Percentiles rank a stretch among this genome's conserved stretches.
Conservation (phyloP, 2,888 invertebrate species). For the Cephalotes varians region DNA sequence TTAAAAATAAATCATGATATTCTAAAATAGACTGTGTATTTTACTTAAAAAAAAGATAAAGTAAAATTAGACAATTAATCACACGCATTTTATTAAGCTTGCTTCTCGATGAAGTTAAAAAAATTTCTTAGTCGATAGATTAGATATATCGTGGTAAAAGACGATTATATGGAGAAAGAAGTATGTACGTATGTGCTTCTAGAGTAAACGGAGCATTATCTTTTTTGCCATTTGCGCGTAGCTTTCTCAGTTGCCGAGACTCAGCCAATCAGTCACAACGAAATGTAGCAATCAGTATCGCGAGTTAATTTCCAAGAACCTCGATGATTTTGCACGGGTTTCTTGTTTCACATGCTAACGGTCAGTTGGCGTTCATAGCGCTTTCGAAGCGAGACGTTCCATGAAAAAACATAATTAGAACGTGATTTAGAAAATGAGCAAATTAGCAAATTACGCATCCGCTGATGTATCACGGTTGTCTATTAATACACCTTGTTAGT, state of each 20-base stretch:
- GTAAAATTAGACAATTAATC: background rate
- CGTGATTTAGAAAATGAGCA: conserved; percentile 47
- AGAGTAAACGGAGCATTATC: conserved; percentile 14
- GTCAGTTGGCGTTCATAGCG: conserved; percentile 53
- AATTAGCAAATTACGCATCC: conserved; percentile 23
- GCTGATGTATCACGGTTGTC: background rate
- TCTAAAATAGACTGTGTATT: background rate
- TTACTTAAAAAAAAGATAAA: background rate
- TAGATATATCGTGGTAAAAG: background rate
- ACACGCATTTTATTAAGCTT: background rate
- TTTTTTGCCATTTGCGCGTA: conserved; percentile 26
- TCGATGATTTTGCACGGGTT: conserved; percentile 52
- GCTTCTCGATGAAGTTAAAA: background rate
- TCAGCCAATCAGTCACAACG: conserved; percentile 33
- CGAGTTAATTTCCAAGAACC: conserved; percentile 36
- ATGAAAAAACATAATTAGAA: conserved; percentile 25
- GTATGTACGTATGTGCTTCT: background rate
- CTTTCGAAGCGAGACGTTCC: conserved; percentile 27
- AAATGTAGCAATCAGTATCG: conserved; percentile 36
- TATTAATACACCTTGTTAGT: conserved; percentile 31
- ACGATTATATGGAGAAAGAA: background rate
- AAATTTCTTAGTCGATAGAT: background rate
- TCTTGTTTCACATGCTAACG: conserved; percentile 60
- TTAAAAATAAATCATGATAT: background rate
- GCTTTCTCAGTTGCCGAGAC: background rate